Evolutionary conservation across 2,113 vertebrate genomes (phyloP), one percentile per base, ranked within the genome.

Genomic region (Austrofundulus limnaeus): DNA sequence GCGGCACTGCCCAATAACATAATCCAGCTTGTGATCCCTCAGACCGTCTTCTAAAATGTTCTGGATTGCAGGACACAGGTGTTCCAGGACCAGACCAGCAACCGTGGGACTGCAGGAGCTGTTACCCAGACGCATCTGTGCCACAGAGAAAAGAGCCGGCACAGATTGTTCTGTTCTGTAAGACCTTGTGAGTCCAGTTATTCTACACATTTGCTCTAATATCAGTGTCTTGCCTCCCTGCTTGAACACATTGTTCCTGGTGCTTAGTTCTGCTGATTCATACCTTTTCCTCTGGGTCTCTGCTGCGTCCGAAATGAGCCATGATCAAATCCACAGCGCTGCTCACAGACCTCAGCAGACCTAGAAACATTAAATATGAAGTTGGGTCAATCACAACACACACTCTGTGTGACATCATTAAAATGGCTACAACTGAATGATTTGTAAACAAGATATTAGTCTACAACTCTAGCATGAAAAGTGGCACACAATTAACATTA

Each of bases 241-340:
- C 28, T 63, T 52, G 31, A 46, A 56, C 20, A 20, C 25, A 23
- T 61, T 10, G 24, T 47, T 75, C 6, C 37, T 19, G 24, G n/a
- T 51, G 48, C 52, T 53, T 2, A 17, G 20, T 14, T 66, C 17
- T 50, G 51, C 41, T 0, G 58, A 45, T 48, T 63, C 25, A 2
- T 93, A 98, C 97, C 95, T 98, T 98, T 70, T 95, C 93, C 4
- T 94, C 94, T 31, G 94, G 93, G 59, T 98, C 95, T 77, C 94
- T 92, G 86, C 93, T 95, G 71, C 93, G 95, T 74, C 95, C 94
- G 85, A 99, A 98, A 85, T 98, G 94, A 73, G 94, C 94, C 87
- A 95, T 94, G 25, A 99, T 96, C 62, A 97, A 85, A 86, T 98
- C 96, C 81, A 99, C 95, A 0, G 96, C 95, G 4, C 87, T 90